Conservation (phyloP, 2,888 invertebrate species). For the Hypsopygia costalis region DNA sequence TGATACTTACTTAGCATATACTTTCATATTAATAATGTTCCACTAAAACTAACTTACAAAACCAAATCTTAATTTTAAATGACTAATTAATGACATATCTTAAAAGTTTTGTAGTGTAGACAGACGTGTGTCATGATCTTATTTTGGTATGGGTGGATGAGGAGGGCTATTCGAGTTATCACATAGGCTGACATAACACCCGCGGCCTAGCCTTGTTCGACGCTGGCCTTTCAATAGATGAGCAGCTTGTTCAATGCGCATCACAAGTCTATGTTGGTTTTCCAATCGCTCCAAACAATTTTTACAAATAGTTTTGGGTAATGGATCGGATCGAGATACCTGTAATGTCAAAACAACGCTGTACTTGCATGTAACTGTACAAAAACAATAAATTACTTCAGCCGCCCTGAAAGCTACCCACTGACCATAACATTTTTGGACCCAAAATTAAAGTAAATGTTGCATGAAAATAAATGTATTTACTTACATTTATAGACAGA, state of each 20-base stretch:
- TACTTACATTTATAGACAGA: constrained; percentile 86
- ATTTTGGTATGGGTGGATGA: constrained; percentile 24
- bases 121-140: constrained; percentile 2
- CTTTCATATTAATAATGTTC: too few relatives aligned
- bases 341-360: constrained; percentile 36
- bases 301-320: constrained; percentile 86
- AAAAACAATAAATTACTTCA: too few relatives aligned
- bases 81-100: not conserved
- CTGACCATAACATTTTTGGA: too few relatives aligned
- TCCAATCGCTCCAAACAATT: constrained; percentile 81
- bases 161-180: constrained; percentile 34
- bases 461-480: constrained; percentile 1
- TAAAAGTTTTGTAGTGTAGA: not conserved
- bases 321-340: constrained; percentile 83
- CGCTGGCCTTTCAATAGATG: constrained; percentile 59
- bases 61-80: not conserved
- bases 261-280: constrained; percentile 74
- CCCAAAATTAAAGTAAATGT: too few relatives aligned
- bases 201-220: constrained; percentile 33
- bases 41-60: not conserved
- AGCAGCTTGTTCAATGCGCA: constrained; percentile 69
- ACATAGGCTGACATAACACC: constrained; percentile 36
- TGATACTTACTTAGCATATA: too few relatives aligned
- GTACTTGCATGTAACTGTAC: too few relatives aligned
- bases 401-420: too few relatives aligned